Base-by-base conservation (phyloP, 2,797 vertebrate species). In the Neosalanx taihuensis region DNA sequence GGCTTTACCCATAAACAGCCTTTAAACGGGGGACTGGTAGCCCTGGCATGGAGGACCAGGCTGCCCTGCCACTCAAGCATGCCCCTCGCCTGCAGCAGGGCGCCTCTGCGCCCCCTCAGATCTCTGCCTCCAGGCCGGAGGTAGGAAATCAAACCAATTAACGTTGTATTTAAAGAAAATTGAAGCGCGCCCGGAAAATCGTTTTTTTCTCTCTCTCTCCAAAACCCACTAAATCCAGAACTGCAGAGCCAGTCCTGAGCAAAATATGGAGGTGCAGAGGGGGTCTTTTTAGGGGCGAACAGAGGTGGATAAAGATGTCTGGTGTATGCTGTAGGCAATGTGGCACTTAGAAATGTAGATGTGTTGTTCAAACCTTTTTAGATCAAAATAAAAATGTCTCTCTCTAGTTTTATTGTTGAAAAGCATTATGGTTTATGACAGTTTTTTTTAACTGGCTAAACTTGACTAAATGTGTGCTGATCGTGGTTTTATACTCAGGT, bases 111-210 rank as follows among this genome's bases (percentile, higher is more conserved):
- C 60, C 78, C 79, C 18, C 51, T 74, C 60, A 59, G 23, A 59
- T 53, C 69, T 30, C n/a, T 46, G 63, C 76, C 75, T 66, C 83
- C 81, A 81, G 79, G 85, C 89, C 88, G 88, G 90, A 91, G 91
- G 90, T 90, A 90, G 89, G 89, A 91, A 92, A 91, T 91, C 89
- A 90, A 91, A 89, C 90, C 91, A 90, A 91, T 92, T 92, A 90
- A 84, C 84, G 80, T 84, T 84, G 89, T 89, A 91, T 91, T 92
- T 91, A 90, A 91, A 90, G 90, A 91, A 91, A 92, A 92, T 91
- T 91, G 90, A 85, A 90, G 87, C 84, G 20, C 82, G 86, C 81
- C 87, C 79, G 89, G 90, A 92, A 91, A 90, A 89, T 85, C 87
- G 86, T 87, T 83, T 84, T 46, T 46, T 46, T 41, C 13, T 46